Evolutionary conservation across 1,140 invertebrate species (phyloP).

Genomic region (Kradibia gibbosae): DNA sequence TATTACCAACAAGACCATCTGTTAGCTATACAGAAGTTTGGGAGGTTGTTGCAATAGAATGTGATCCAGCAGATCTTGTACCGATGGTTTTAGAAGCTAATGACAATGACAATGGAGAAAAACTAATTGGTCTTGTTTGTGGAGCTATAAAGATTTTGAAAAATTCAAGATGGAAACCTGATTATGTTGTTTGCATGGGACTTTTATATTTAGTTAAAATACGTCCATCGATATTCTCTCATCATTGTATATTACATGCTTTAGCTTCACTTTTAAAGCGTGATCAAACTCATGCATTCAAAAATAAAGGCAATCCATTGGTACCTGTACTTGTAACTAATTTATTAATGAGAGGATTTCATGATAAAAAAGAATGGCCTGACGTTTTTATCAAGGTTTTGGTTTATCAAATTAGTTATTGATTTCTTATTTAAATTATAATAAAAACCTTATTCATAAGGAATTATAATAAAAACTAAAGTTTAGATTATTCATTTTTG

Average conservation of each 20-base stretch:
- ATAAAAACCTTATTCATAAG: not conserved
- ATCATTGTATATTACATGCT: constrained; percentile 85
- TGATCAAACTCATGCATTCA: constrained; percentile 81
- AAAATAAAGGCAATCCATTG: constrained; percentile 84
- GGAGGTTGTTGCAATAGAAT: constrained; percentile 75
- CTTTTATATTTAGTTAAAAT: constrained; percentile 88
- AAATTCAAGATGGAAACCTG: constrained; percentile 83
- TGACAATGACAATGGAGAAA: constrained; percentile 77
- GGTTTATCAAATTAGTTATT: constrained; percentile 10
- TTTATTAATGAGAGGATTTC: constrained; percentile 86
- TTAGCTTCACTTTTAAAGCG: constrained; percentile 87
- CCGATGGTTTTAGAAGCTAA: constrained; percentile 74
- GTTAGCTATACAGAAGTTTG: constrained; percentile 73
- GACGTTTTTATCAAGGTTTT: constrained; percentile 83
- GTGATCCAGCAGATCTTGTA: constrained; percentile 77
- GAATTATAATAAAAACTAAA: not conserved
- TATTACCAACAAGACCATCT: constrained; percentile 61
- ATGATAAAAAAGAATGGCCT: constrained; percentile 85
- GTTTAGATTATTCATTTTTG: constrained; percentile 55
- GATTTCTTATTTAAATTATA: not conserved
- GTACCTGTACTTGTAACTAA: constrained; percentile 90
- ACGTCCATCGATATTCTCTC: constrained; percentile 83
- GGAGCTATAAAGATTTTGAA: constrained; percentile 80
- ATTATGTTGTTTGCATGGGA: constrained; percentile 83
- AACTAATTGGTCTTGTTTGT: constrained; percentile 75